phyloP scores from a whole-genome alignment of 2,888 invertebrate genomes.

The Lathronympha strigana region DNA sequence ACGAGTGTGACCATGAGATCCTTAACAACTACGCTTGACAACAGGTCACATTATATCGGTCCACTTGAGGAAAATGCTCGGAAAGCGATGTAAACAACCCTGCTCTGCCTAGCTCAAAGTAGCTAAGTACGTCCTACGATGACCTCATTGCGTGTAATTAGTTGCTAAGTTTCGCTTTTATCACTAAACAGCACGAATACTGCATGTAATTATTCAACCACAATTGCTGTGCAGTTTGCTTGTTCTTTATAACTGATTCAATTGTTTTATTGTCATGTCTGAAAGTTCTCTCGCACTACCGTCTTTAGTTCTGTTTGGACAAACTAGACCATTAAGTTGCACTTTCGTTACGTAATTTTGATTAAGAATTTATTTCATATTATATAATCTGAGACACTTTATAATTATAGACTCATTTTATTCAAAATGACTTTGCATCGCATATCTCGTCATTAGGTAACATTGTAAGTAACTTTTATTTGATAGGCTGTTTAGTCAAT shows the following conservation, averaged over 20 bases:
- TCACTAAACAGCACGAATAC: conserved; percentile 45
- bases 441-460: conserved; percentile 2
- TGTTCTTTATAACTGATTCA: neutral
- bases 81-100: neutral
- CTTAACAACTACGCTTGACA: neutral
- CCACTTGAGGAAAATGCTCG: neutral
- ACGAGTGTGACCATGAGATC: neutral
- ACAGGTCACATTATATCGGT: neutral
- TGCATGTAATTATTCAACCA: conserved; percentile 9
- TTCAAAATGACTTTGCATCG: neutral
- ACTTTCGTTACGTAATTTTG: neutral
- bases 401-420: neutral
- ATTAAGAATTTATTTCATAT: neutral
- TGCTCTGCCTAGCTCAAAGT: conserved; percentile 39
- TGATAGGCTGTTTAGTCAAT: conserved; percentile 10
- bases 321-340: conserved; percentile 10
- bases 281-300: too few relatives aligned
- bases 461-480: conserved; percentile 8
- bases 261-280: too few relatives aligned
- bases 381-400: neutral
- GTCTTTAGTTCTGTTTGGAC: too few relatives aligned
- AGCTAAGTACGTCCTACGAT: conserved; percentile 51
- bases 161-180: conserved; percentile 61
- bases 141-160: conserved; percentile 65
- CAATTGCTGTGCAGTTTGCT: neutral